Conservation (phyloP, 2,888 invertebrate genomes). For the Scelioninae gen. 1 region DNA sequence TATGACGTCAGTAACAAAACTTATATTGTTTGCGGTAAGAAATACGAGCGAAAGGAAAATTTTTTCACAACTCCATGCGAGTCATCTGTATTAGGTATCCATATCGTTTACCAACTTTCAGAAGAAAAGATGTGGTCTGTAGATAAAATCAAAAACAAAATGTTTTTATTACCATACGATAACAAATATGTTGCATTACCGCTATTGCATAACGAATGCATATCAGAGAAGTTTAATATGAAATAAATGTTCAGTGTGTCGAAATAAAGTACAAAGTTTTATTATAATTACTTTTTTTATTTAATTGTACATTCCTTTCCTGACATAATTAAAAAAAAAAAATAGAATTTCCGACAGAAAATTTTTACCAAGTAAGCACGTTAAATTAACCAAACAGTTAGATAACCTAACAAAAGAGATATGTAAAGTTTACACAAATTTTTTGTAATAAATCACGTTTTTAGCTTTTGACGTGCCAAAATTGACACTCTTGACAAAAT, state of each 20-base stretch:
- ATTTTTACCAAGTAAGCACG: too few species aligned
- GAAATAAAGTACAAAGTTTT: not conserved
- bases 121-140: constrained; percentile 28
- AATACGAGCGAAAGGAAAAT: constrained; percentile 36
- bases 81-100: constrained; percentile 26
- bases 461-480: too few species aligned
- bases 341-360: too few species aligned
- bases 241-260: not conserved
- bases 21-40: constrained; percentile 22
- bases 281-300: too few species aligned
- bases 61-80: constrained; percentile 38
- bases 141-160: constrained; percentile 35
- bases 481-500: too few species aligned
- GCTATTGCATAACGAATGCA: constrained; percentile 33
- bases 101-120: constrained; percentile 33
- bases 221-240: constrained; percentile 9
- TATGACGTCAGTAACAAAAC: constrained; percentile 1
- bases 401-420: too few species aligned
- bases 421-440: too few species aligned
- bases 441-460: too few species aligned
- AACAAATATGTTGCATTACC: constrained; percentile 20
- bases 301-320: too few species aligned
- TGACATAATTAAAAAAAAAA: too few species aligned
- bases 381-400: too few species aligned
- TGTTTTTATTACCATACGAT: constrained; percentile 25